These are phyloP conservation scores for Pyrocephalus nanus DNA, from an alignment of 2,797 vertebrate species.

Conservation along the genomic window DNA sequence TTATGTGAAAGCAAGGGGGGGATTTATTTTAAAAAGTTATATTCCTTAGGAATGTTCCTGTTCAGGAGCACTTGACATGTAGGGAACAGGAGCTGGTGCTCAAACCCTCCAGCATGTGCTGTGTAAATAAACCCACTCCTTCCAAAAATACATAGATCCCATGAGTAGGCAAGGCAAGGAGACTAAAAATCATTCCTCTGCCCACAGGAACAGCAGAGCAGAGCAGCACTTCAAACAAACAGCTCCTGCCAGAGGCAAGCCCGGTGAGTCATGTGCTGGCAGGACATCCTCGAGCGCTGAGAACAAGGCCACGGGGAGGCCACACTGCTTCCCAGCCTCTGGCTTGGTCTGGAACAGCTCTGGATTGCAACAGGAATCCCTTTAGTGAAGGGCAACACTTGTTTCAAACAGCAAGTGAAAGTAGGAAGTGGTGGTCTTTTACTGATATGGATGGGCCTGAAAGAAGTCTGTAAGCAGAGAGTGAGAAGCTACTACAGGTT, in stretches of 20 bases:
- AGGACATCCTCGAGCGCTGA: neutral
- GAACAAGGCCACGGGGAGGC: neutral
- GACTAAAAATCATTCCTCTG: neutral
- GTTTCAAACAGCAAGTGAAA: neutral
- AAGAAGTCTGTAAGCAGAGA: neutral
- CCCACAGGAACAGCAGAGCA: neutral
- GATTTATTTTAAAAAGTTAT: neutral
- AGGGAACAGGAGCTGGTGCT: neutral
- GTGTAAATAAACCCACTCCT: neutral
- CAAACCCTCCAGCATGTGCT: neutral
- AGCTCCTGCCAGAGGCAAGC: neutral
- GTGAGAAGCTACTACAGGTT: fast-evolving
- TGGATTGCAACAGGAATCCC: neutral
- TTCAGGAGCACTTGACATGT: neutral
- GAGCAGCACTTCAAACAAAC: neutral
- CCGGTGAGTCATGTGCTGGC: neutral
- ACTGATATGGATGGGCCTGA: neutral
- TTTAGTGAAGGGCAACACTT: fast-evolving
- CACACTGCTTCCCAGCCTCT: neutral
- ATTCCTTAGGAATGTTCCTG: neutral
- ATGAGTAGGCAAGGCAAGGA: neutral
- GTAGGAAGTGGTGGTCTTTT: neutral
- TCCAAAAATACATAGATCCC: neutral
- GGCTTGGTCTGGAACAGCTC: neutral
- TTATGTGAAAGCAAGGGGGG: neutral